A percentile compares a stretch with the other conserved stretches of the same genome.
These are phyloP conservation scores for Octopus bimaculoides DNA, from an alignment of 1,140 invertebrate species.

Conservation along the genomic window DNA sequence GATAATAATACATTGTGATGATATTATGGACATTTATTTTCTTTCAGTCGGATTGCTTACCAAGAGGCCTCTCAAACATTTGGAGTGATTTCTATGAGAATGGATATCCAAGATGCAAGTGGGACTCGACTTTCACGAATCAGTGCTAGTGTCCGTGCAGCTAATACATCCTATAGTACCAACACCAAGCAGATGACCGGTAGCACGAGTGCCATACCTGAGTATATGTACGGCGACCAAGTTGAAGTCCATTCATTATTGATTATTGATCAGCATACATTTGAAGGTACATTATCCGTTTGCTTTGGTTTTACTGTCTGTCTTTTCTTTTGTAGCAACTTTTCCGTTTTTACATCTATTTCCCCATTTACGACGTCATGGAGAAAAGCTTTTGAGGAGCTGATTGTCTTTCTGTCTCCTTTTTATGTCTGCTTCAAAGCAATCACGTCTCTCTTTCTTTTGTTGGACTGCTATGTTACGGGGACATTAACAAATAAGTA, in stretches of 20 bases:
- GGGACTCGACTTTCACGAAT: constrained; percentile 63
- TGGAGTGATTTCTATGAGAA: constrained; percentile 85
- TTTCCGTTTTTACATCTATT: too few species aligned
- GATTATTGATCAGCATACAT: constrained; percentile 94
- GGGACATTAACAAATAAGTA: too few species aligned
- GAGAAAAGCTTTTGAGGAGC: too few species aligned
- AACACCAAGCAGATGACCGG: constrained; percentile 44
- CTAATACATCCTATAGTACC: constrained; percentile 59
- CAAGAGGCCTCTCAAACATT: constrained; percentile 93
- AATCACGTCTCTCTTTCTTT: too few species aligned
- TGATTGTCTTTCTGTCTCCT: too few species aligned
- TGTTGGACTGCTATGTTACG: too few species aligned
- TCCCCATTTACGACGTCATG: too few species aligned
- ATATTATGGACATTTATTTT: background rate
- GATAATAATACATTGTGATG: too few species aligned
- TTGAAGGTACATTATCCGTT: constrained; percentile 66
- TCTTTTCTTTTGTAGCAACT: too few species aligned
- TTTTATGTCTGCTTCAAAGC: too few species aligned
- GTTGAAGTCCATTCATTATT: constrained; percentile 90
- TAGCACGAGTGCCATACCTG: constrained; percentile 34
- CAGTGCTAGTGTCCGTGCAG: constrained; percentile 77
- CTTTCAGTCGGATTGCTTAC: constrained; percentile 76
- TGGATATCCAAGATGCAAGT: constrained; percentile 63
- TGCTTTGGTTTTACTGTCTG: background rate
- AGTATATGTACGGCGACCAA: constrained; percentile 69